Conservation (phyloP, 92 coral and sea anemone species). For the Porites lobata region DNA sequence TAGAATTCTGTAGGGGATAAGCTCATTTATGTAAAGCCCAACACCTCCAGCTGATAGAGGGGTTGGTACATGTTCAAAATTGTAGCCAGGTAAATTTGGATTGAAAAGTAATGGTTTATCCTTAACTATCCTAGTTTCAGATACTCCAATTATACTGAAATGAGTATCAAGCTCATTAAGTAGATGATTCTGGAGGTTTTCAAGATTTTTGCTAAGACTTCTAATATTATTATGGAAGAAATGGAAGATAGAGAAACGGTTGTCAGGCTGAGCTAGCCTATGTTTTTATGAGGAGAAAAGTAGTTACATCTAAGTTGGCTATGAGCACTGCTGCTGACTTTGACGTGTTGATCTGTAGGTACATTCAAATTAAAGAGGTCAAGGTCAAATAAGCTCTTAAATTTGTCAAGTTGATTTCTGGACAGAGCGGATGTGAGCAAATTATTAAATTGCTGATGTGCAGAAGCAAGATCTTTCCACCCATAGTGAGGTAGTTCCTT, state of each 20-base stretch:
- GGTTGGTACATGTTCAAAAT: constrained; percentile 65
- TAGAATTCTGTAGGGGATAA: no score
- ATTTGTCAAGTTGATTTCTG: constrained; percentile 29
- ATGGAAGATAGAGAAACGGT: not conserved
- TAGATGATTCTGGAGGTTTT: constrained; percentile 61
- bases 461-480: not conserved
- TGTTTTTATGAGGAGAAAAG: constrained; percentile 27
- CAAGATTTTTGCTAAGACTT: constrained; percentile 21
- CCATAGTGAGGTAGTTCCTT: constrained; percentile 9
- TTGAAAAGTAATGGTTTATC: constrained; percentile 4
- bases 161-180: constrained; percentile 5
- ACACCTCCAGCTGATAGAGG: constrained; percentile 71
- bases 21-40: constrained; percentile 31
- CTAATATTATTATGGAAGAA: no score
- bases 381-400: constrained; percentile 22
- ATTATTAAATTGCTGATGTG: constrained; percentile 19
- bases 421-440: constrained; percentile 1
- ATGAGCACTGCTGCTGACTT: constrained; percentile 1
- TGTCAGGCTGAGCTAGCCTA: not conserved
- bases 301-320: constrained; percentile 39
- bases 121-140: not conserved
- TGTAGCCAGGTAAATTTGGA: constrained; percentile 63
- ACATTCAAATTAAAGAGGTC: constrained; percentile 34
- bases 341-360: constrained; percentile 13
- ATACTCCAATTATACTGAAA: no score